Base-by-base conservation (phyloP, 2,797 vertebrate genomes). In the Chelmon rostratus region DNA sequence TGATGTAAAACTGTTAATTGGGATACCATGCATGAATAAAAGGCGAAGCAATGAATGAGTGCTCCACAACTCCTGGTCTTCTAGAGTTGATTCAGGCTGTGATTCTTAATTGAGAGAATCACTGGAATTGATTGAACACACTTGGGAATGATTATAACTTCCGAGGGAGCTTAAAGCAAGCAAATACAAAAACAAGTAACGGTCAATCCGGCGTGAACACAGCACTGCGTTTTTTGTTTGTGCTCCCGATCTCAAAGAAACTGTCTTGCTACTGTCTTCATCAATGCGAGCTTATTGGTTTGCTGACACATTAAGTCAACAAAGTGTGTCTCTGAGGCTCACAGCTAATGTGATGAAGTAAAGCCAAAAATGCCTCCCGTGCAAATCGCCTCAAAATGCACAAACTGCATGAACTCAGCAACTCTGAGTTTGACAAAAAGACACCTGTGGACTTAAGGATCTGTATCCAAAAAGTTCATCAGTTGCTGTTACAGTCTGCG, bases 1-100 rank as follows among this genome's bases (percentile, higher is more conserved):
- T 77, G 66, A 57, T 66, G 53, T 86, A 61, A 80, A 84, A 82
- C 56, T 85, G 62, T 81, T 78, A 40, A 85, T 64, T 73, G 67
- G 64, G 65, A 86, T 19, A 37, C 46, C 65, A 42, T 68, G 71
- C 70, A 77, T 78, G 57, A 78, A 78, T 84, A 58, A 79, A 71
- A 88, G 49, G 66, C 54, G 13, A 63, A 65, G 67, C n/a, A 75
- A 66, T 47, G 44, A 82, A 74, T 16, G 28, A n/a, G 40, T 8
- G 15, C 33, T 28, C 38, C 6, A 23, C 46, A 62, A 35, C 57
- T 62, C 57, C 19, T 25, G 23, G 61, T 74, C 59, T 76, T 72
- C 19, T 66, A 11, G 15, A 75, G 52, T 25, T 78, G 50, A 80
- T 71, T 71, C 57, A 44, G 50, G 68, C 50, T 67, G 54, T 6